Conservation (phyloP, 2,113 vertebrate species). For the Dendrocopos noguchii region DNA sequence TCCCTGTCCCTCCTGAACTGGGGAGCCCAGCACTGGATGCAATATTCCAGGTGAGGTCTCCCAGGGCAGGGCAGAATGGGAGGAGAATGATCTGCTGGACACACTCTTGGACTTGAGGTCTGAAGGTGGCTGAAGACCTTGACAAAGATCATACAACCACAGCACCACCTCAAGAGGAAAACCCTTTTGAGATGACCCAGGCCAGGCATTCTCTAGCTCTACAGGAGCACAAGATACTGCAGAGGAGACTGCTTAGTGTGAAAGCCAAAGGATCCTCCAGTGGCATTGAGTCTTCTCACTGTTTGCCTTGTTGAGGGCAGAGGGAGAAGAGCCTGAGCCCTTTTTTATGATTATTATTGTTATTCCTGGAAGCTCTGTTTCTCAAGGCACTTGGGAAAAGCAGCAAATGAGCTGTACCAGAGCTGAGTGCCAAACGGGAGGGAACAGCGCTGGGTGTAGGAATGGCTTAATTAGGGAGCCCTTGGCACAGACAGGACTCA, state of each 20-base stretch:
- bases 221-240: background rate
- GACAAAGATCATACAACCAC: too few relatives aligned
- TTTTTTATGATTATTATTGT: background rate
- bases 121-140: too few relatives aligned
- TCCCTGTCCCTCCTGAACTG: too few relatives aligned
- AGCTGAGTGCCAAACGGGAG: background rate
- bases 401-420: background rate
- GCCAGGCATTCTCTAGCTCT: too few relatives aligned
- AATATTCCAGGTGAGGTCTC: too few relatives aligned
- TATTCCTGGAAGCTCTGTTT: background rate
- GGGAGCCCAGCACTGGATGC: too few relatives aligned
- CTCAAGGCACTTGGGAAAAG: background rate
- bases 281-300: background rate
- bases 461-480: background rate
- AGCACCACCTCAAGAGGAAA: too few relatives aligned
- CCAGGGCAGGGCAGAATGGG: too few relatives aligned
- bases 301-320: background rate
- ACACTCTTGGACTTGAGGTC: too few relatives aligned
- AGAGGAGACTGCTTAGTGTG: background rate
- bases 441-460: background rate
- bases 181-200: too few relatives aligned
- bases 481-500: conserved; percentile 9
- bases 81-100: too few relatives aligned
- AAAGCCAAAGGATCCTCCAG: background rate
- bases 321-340: background rate